phyloP scores from a whole-genome alignment of 2,888 invertebrate species.

The Yponomeuta malinellus region DNA sequence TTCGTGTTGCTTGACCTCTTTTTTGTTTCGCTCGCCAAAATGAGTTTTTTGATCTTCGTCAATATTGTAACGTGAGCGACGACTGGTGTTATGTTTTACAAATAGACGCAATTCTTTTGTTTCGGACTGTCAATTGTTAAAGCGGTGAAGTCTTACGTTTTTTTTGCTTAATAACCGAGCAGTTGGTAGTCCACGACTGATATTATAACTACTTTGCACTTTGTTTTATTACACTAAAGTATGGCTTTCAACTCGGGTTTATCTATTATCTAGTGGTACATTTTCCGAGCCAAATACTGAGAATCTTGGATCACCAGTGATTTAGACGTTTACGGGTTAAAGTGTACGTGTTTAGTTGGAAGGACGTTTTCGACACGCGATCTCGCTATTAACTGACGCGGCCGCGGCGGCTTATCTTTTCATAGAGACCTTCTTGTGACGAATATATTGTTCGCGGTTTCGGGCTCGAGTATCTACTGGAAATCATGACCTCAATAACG shows the following conservation, averaged over 20 bases:
- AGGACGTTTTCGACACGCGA: constrained; percentile 41
- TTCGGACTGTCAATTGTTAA: background rate
- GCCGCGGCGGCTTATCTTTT: constrained; percentile 19
- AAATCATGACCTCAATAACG: too few species aligned
- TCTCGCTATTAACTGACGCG: constrained; percentile 49
- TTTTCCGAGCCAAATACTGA: background rate
- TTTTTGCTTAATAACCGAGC: background rate
- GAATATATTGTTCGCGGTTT: constrained; percentile 16
- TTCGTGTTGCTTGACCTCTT: background rate
- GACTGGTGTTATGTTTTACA: background rate
- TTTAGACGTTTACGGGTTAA: background rate
- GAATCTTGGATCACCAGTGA: background rate
- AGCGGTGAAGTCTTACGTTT: background rate
- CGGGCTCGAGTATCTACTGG: constrained; percentile 13
- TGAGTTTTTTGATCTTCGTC: background rate
- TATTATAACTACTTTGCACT: background rate
- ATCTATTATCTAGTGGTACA: background rate
- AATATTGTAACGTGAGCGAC: background rate
- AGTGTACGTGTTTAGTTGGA: background rate
- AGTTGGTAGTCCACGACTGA: background rate
- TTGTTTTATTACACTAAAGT: constrained; percentile 1
- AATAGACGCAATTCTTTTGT: constrained; percentile 1
- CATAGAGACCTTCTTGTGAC: background rate
- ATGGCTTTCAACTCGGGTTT: background rate
- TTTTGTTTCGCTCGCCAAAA: background rate